Evolutionary conservation across 1,140 invertebrate species (phyloP).

Genomic region (Bombyx mandarina): DNA sequence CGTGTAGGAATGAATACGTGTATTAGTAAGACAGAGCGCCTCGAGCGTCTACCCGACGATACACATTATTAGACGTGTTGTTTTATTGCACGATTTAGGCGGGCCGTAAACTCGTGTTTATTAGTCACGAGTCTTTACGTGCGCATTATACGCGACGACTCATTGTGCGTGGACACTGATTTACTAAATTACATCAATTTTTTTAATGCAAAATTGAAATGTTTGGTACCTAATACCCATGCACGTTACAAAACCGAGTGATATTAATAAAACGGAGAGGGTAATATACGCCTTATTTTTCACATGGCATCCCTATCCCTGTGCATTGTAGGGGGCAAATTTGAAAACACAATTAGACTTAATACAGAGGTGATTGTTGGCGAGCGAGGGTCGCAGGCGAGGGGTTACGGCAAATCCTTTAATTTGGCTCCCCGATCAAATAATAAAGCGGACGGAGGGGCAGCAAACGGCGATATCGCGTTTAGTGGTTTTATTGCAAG

Average conservation of each 20-base stretch:
- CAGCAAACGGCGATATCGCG: slow-evolving; percentile 58
- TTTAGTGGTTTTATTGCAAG: slow-evolving; percentile 71
- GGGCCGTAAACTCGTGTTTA: slow-evolving; percentile 27
- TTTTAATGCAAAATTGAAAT: slow-evolving; percentile 11
- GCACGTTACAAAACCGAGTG: slow-evolving; percentile 13
- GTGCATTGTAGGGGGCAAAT: slow-evolving; percentile 59
- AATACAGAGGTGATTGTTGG: slow-evolving; percentile 70
- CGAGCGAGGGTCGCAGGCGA: slow-evolving; percentile 53
- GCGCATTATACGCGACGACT: slow-evolving; percentile 28
- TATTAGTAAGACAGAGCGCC: slow-evolving; percentile 21
- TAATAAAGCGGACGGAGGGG: slow-evolving; percentile 62
- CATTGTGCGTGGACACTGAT: slow-evolving; percentile 19
- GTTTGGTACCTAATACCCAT: not conserved
- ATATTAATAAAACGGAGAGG: slow-evolving; percentile 56
- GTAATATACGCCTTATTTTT: slow-evolving; percentile 55
- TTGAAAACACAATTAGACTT: slow-evolving; percentile 71
- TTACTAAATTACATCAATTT: slow-evolving; percentile 20
- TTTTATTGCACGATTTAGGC: slow-evolving; percentile 23
- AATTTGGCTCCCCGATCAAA: slow-evolving; percentile 69
- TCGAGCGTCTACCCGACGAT: slow-evolving; percentile 16
- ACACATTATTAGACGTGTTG: slow-evolving; percentile 22
- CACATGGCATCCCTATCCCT: slow-evolving; percentile 39
- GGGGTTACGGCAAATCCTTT: slow-evolving; percentile 68
- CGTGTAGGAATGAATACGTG: slow-evolving; percentile 22
- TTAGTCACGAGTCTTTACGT: slow-evolving; percentile 33